Base-by-base conservation (phyloP, 2,797 vertebrate species). In the Pagetopsis macropterus region DNA sequence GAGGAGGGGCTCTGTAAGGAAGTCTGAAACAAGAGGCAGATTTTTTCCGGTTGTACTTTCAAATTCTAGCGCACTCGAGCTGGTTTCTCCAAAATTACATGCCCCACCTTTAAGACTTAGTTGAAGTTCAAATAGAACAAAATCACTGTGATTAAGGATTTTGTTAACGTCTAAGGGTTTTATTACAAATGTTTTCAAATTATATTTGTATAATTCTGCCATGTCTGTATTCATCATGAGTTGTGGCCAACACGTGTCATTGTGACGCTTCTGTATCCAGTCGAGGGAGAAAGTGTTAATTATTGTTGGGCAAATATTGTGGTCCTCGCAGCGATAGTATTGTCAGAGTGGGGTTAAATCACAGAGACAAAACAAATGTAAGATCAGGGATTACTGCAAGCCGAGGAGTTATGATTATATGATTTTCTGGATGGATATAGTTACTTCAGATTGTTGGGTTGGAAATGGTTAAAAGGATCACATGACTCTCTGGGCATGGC, bases 381-480 rank as follows among this genome's bases (percentile, higher is more conserved):
- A 37, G 58, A 58, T 56, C 2, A 14, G 19, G 54, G 31, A 33
- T 59, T 63, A 65, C 19, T n/a, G 43, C 12, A 40, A 17, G 21
- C 5, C 9, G 15, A 10, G 23, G 37, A 65, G 11, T 56, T 55
- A 50, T 69, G 61, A 72, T 21, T 8, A 79, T 27, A 59, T 33
- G 23, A 33, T 60, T 10, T 9, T 15, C 33, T 37, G 52, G 33
- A 27, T 44, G 45, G 31, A 64, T 43, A 45, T 45, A 56, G 8
- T 56, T 50, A 60, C 5, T 17, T 51, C 60, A 62, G 57, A 56
- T 56, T 68, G 44, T 72, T 46, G 46, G 58, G 46, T 60, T 45
- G 9, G 37, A 65, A 62, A 23, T 31, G 45, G 31, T 76, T 72
- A 31, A 65, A 71, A 59, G 13, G 56, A 33, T 43, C 67, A 45